phyloP scores from a whole-genome alignment of 2,113 vertebrate genomes.

The Aythya baeri region DNA sequence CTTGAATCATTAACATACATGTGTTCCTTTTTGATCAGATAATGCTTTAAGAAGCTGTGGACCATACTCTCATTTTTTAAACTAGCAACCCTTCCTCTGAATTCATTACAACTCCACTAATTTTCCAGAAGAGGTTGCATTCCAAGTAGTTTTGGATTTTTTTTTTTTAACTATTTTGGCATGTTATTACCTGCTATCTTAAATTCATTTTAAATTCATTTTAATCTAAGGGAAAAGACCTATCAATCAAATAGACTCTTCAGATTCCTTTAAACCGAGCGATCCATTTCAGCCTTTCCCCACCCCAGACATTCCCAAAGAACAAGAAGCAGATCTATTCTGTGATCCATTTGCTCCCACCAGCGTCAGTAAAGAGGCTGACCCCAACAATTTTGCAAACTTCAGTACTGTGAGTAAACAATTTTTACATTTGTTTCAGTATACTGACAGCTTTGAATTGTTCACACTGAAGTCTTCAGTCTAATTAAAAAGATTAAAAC shows the following conservation, averaged over 20 bases:
- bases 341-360: slow-evolving; percentile 91
- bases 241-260: slow-evolving; percentile 89
- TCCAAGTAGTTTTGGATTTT: slow-evolving; percentile 29
- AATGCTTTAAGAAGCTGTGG: neutral
- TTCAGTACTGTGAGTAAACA: slow-evolving; percentile 98
- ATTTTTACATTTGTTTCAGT: slow-evolving; percentile 65
- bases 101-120: neutral
- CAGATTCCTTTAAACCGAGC: slow-evolving; percentile 91
- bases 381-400: slow-evolving; percentile 93
- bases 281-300: slow-evolving; percentile 89
- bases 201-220: slow-evolving; percentile 76
- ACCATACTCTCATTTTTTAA: neutral
- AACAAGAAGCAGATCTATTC: slow-evolving; percentile 87
- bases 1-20: neutral
- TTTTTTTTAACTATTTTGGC: neutral
- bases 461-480: slow-evolving; percentile 31
- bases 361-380: slow-evolving; percentile 85
- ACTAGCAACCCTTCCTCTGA: slow-evolving; percentile 7
- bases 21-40: neutral
- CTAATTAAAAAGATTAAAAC: neutral
- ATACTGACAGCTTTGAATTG: slow-evolving; percentile 39
- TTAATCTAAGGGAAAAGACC: slow-evolving; percentile 90
- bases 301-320: slow-evolving; percentile 88
- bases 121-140: slow-evolving; percentile 1
- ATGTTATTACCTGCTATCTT: slow-evolving; percentile 65